These are phyloP conservation scores for Bombylius discolor DNA, from an alignment of 2,888 invertebrate genomes.

Conservation along the genomic window DNA sequence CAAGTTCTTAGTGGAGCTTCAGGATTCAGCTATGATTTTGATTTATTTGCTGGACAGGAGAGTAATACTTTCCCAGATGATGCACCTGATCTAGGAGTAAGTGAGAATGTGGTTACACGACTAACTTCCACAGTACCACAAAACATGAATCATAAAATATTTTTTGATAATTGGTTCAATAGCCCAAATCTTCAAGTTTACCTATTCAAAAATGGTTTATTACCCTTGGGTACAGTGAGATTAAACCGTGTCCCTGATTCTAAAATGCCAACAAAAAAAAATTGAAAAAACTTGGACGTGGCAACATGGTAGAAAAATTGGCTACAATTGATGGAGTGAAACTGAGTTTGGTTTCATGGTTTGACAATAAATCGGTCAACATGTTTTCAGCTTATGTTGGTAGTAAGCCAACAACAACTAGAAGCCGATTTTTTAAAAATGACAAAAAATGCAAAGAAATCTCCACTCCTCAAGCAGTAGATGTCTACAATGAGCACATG, in stretches of 20 bases:
- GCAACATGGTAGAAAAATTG: slow-evolving; percentile 7
- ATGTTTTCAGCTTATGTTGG: slow-evolving; percentile 12
- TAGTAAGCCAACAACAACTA: slow-evolving; percentile 7
- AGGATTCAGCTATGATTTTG: no score
- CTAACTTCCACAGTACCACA: background rate
- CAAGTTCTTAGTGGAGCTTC: no score
- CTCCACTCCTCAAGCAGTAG: slow-evolving; percentile 7
- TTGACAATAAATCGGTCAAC: slow-evolving; percentile 12
- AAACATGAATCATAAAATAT: background rate
- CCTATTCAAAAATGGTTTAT: slow-evolving; percentile 1
- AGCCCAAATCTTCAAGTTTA: slow-evolving; percentile 9
- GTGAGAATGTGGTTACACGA: background rate
- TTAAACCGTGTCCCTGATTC: slow-evolving; percentile 6
- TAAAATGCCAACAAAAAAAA: slow-evolving; percentile 11
- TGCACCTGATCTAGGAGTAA: no score
- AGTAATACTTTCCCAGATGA: no score
- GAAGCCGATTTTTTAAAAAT: slow-evolving; percentile 7
- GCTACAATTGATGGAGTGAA: slow-evolving; percentile 8
- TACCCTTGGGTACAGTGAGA: slow-evolving; percentile 9
- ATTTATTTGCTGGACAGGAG: no score
- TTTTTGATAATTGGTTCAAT: slow-evolving; percentile 5
- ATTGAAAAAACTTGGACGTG: slow-evolving; percentile 11
- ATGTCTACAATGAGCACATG: background rate
- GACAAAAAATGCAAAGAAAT: slow-evolving; percentile 12
- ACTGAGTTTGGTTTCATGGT: slow-evolving; percentile 12